Percentiles rank a stretch among this genome's conserved stretches.
Conservation (phyloP, 2,113 vertebrate genomes). For the Podarcis cretensis region DNA sequence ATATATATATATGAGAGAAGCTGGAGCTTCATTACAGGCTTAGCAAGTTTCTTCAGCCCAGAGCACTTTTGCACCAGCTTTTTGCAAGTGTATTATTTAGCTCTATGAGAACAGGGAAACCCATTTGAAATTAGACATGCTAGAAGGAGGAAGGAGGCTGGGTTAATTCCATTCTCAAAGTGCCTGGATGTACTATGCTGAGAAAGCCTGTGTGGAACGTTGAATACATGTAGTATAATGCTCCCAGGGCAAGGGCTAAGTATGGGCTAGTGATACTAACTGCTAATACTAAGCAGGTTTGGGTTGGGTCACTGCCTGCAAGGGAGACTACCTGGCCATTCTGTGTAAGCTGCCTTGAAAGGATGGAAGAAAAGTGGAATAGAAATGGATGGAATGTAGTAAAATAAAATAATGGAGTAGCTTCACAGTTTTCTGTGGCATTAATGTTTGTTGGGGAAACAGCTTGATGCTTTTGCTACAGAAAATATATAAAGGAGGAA, state of each 20-base stretch:
- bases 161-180: neutral
- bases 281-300: neutral
- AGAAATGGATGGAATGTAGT: neutral
- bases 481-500: neutral
- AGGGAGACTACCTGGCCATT: neutral
- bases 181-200: neutral
- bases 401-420: neutral
- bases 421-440: neutral
- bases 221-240: no score
- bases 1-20: neutral
- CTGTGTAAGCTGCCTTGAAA: neutral
- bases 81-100: neutral
- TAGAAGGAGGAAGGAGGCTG: neutral
- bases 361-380: neutral
- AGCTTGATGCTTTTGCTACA: neutral
- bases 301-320: neutral
- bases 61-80: neutral
- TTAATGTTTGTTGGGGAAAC: neutral
- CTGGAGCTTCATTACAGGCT: neutral
- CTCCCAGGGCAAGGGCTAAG: neutral
- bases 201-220: neutral
- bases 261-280: no score
- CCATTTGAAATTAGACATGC: neutral
- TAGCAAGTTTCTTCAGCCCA: conserved; percentile 1
- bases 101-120: neutral